Evolutionary conservation across 2,797 vertebrate species (phyloP).

Genomic region (Micrastur ruficollis): DNA sequence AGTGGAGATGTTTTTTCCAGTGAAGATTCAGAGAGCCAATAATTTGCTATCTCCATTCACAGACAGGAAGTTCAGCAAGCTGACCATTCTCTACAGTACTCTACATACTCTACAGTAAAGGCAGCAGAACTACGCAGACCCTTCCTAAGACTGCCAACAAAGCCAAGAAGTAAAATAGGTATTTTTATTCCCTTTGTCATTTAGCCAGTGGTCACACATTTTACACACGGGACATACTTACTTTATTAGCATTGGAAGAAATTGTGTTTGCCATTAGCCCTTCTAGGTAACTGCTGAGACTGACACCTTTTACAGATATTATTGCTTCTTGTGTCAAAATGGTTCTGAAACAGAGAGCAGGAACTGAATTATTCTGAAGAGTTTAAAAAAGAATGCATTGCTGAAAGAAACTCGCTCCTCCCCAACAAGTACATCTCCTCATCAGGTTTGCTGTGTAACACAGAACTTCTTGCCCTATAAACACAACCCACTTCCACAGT

Average conservation of each 20-base stretch:
- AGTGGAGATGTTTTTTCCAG: neutral
- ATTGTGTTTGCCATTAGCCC: slow-evolving; percentile 93
- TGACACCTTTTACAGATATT: slow-evolving; percentile 95
- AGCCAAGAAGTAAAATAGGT: neutral
- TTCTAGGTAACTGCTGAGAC: slow-evolving; percentile 95
- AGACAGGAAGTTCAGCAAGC: neutral
- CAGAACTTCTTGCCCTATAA: neutral
- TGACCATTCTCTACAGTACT: neutral
- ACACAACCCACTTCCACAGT: neutral
- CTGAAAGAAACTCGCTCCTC: neutral
- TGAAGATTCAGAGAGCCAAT: neutral
- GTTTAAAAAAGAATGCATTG: neutral
- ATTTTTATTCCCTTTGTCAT: neutral
- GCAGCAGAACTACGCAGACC: neutral
- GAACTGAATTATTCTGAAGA: neutral
- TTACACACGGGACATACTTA: slow-evolving; percentile 57
- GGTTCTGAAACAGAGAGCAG: slow-evolving; percentile 78
- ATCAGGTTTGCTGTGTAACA: fast-evolving
- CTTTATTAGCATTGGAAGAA: slow-evolving; percentile 94
- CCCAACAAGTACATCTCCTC: neutral
- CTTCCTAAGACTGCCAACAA: neutral
- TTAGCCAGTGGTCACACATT: neutral
- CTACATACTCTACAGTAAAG: neutral
- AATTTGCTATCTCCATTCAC: neutral
- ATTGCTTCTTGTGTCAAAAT: slow-evolving; percentile 96